These are phyloP conservation scores for Enteromius paludinosus DNA, from an alignment of 2,797 vertebrate genomes.

Conservation along the genomic window DNA sequence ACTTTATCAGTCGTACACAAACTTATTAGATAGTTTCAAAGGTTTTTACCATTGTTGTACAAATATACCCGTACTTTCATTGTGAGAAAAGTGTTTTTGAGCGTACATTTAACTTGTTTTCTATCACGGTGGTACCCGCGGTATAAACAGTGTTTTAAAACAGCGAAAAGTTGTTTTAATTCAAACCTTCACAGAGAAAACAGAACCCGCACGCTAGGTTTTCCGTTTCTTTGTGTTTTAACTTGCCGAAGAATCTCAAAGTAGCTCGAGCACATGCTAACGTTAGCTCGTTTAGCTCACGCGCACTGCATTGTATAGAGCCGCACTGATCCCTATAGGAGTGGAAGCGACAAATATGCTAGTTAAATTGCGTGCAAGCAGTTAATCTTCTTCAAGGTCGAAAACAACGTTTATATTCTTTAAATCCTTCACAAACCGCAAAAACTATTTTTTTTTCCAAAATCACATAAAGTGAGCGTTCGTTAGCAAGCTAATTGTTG, in stretches of 20 bases:
- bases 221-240: slow-evolving; percentile 57
- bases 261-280: slow-evolving; percentile 80
- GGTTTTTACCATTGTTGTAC: neutral
- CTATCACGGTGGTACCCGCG: neutral
- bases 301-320: slow-evolving; percentile 66
- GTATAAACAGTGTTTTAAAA: neutral
- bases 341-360: slow-evolving; percentile 56
- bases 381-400: neutral
- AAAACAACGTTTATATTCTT: neutral
- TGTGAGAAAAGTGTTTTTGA: slow-evolving; percentile 25
- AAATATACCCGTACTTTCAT: slow-evolving; percentile 16
- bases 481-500: slow-evolving; percentile 76
- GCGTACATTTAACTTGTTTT: slow-evolving; percentile 43
- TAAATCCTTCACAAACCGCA: neutral
- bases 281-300: slow-evolving; percentile 81
- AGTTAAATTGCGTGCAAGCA: slow-evolving; percentile 65
- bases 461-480: slow-evolving; percentile 42
- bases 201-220: neutral
- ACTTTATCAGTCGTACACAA: slow-evolving; percentile 9
- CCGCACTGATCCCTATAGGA: slow-evolving; percentile 50
- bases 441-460: neutral
- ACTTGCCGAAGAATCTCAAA: slow-evolving; percentile 71
- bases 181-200: neutral
- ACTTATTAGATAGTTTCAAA: neutral
- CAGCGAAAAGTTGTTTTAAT: slow-evolving; percentile 13